These are phyloP conservation scores for Goniozus legneri DNA, from an alignment of 1,140 invertebrate species.

Conservation along the genomic window DNA sequence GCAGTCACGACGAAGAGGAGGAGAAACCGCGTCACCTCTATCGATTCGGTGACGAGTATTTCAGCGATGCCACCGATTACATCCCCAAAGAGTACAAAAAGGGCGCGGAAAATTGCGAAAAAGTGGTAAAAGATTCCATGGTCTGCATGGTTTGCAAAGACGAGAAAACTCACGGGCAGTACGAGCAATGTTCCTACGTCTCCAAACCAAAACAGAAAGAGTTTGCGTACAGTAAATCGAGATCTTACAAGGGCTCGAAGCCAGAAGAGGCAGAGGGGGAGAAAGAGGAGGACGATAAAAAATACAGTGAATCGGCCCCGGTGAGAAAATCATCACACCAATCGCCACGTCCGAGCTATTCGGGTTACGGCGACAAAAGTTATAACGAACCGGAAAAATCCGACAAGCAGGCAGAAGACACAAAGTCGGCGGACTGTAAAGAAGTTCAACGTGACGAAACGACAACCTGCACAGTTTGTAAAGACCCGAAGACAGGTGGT, in stretches of 20 bases:
- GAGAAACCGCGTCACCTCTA: conserved; percentile 12
- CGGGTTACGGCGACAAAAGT: neutral
- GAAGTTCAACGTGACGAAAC: conserved; percentile 62
- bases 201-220: conserved; percentile 59
- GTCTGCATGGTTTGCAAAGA: conserved; percentile 68
- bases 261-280: neutral
- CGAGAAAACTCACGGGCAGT: conserved; percentile 67
- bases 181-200: conserved; percentile 70
- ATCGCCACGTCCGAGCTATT: neutral
- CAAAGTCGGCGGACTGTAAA: conserved; percentile 47
- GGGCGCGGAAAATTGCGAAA: conserved; percentile 53
- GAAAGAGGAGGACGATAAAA: neutral
- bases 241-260: neutral
- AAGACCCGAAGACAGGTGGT: conserved; percentile 64
- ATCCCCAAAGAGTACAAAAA: conserved; percentile 24
- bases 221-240: conserved; percentile 3
- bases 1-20: neutral
- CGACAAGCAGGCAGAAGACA: neutral
- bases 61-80: conserved; percentile 21
- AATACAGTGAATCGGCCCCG: neutral
- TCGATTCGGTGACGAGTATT: conserved; percentile 40
- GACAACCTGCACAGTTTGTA: conserved; percentile 62
- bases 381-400: neutral
- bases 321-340: neutral
- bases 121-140: conserved; percentile 64